Evolutionary conservation across 1,140 invertebrate species (phyloP).

Genomic region (Trichomalopsis sarcophagae): DNA sequence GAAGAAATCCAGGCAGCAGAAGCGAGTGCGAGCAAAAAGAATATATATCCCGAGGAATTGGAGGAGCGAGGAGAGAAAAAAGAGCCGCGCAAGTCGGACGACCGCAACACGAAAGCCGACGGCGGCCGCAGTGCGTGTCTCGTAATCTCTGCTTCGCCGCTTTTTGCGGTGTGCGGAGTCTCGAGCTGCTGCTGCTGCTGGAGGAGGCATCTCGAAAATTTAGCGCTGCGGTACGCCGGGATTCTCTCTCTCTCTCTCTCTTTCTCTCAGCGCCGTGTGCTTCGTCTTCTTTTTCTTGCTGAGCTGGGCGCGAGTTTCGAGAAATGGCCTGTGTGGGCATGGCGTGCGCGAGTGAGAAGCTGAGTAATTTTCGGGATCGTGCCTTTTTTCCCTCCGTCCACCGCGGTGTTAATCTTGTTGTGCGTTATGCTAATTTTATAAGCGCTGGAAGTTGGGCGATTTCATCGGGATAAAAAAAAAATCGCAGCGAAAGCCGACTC

Average conservation of each 20-base stretch:
- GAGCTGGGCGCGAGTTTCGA: background rate
- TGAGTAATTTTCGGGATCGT: background rate
- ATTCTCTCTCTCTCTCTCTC: slow-evolving; percentile 13
- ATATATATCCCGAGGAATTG: background rate
- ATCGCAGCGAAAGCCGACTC: background rate
- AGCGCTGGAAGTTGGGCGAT: too few relatives aligned
- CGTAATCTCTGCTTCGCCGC: slow-evolving; percentile 46
- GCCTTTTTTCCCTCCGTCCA: background rate
- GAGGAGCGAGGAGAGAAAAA: background rate
- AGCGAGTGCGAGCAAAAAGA: background rate
- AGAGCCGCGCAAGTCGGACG: slow-evolving; percentile 7
- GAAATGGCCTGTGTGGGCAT: background rate
- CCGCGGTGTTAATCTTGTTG: background rate
- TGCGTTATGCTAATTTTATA: background rate
- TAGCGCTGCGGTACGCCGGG: slow-evolving; percentile 17
- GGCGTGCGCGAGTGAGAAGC: too few relatives aligned
- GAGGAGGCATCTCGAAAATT: slow-evolving; percentile 39
- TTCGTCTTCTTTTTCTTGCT: slow-evolving; percentile 5
- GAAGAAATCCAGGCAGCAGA: background rate
- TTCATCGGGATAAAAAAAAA: slow-evolving; percentile 36
- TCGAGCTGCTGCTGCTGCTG: background rate
- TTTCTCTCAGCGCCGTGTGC: background rate
- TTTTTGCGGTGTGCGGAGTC: slow-evolving; percentile 14
- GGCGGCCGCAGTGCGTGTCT: slow-evolving; percentile 38
- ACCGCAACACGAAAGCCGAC: slow-evolving; percentile 40